Evolutionary conservation across 2,888 invertebrate species (phyloP).

Genomic region (Plebejus melissa): DNA sequence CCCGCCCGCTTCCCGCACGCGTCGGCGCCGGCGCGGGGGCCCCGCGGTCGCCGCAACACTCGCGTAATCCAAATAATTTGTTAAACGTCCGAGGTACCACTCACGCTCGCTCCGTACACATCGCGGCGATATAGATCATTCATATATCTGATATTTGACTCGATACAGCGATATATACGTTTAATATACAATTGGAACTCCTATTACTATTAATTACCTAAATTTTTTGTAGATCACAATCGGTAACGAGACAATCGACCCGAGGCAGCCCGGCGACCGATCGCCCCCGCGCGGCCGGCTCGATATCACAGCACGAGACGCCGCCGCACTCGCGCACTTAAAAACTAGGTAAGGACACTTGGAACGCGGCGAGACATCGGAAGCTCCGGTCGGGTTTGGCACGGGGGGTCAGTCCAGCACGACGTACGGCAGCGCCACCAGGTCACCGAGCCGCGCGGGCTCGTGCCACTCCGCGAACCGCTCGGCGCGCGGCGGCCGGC

Average conservation of each 20-base stretch:
- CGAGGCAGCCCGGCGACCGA: conserved; percentile 61
- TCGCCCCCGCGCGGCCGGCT: conserved; percentile 34
- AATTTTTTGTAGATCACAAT: conserved; percentile 72
- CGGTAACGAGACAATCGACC: conserved; percentile 69
- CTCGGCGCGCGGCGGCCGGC: conserved; percentile 49
- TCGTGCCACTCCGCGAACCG: conserved; percentile 96
- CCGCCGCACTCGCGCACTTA: conserved; percentile 41
- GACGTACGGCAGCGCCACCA: conserved; percentile 97
- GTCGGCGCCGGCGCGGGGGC: background rate
- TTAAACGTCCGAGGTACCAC: conserved; percentile 36
- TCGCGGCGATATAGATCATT: conserved; percentile 40
- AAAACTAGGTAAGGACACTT: conserved; percentile 72
- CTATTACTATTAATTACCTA: conserved; percentile 77
- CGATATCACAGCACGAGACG: conserved; percentile 39
- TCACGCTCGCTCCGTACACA: conserved; percentile 37
- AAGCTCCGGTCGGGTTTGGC: conserved; percentile 44
- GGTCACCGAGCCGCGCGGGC: conserved; percentile 88
- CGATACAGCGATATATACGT: conserved; percentile 67
- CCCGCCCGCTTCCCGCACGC: background rate
- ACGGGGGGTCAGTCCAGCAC: conserved; percentile 88
- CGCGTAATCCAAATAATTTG: conserved; percentile 40
- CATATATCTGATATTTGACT: conserved; percentile 49
- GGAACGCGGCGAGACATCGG: conserved; percentile 49
- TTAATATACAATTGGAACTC: conserved; percentile 79
- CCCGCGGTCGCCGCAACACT: conserved; percentile 32